These are phyloP conservation scores for Psittacula cyanocephala DNA, from an alignment of 2,113 vertebrate species.

Conservation along the genomic window DNA sequence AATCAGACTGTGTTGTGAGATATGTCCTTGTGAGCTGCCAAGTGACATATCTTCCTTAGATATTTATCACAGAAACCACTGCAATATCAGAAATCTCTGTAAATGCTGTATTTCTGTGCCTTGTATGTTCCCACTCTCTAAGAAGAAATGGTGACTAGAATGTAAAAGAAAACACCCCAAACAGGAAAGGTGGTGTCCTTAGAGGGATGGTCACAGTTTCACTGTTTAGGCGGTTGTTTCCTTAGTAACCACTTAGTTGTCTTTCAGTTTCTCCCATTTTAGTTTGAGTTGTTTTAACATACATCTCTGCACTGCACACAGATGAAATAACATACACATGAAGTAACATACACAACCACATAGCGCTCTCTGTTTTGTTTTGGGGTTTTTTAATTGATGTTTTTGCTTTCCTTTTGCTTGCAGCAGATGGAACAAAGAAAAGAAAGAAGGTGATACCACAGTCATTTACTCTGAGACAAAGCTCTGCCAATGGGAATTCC, in stretches of 20 bases:
- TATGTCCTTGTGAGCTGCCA: not conserved
- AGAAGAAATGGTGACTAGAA: not conserved
- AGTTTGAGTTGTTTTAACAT: not conserved
- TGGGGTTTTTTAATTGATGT: not conserved
- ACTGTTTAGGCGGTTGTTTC: slow-evolving; percentile 43
- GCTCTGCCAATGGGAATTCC: slow-evolving; percentile 64
- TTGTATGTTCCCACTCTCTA: not conserved
- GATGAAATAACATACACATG: not conserved
- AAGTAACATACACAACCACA: no score
- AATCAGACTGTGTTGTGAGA: not conserved
- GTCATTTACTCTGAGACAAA: slow-evolving; percentile 76
- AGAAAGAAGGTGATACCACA: slow-evolving; percentile 79
- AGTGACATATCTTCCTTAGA: not conserved
- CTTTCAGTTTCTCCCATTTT: slow-evolving; percentile 15
- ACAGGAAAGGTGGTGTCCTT: slow-evolving; percentile 76
- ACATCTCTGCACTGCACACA: not conserved
- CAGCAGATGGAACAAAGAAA: slow-evolving; percentile 78
- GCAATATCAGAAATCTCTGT: not conserved
- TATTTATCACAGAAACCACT: not conserved
- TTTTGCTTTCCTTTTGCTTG: slow-evolving; percentile 11
- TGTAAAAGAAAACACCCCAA: not conserved
- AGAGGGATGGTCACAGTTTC: slow-evolving; percentile 7
- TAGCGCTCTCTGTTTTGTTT: fast-evolving
- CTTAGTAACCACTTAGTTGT: slow-evolving; percentile 46
- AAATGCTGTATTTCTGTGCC: not conserved